Percentiles rank a stretch among this genome's conserved stretches.
These are phyloP conservation scores for Isotomurus palustris DNA, from an alignment of 2,888 invertebrate species.

Conservation along the genomic window DNA sequence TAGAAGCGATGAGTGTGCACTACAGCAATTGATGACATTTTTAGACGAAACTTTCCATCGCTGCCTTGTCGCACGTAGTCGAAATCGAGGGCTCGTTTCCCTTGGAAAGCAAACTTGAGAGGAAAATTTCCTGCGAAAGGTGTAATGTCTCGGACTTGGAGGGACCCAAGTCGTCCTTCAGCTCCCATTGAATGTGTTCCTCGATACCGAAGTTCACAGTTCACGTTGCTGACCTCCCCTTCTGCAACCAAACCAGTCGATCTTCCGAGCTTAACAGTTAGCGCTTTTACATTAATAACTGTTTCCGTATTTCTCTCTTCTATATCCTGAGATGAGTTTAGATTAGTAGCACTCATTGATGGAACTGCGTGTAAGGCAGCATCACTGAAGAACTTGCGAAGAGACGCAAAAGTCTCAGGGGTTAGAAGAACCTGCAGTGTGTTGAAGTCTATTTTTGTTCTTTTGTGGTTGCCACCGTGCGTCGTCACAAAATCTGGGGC, in stretches of 20 bases:
- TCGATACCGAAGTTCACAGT: constrained; percentile 34
- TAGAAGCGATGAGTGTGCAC: constrained; percentile 92
- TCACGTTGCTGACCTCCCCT: constrained; percentile 37
- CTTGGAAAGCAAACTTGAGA: constrained; percentile 45
- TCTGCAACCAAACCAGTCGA: constrained; percentile 30
- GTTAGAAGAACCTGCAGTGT: constrained; percentile 71
- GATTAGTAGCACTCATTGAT: neutral
- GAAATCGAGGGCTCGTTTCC: constrained; percentile 65
- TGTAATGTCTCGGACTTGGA: constrained; percentile 40
- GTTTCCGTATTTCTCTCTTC: constrained; percentile 43
- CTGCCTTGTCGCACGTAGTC: constrained; percentile 39
- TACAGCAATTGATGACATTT: constrained; percentile 87
- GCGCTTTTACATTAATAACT: constrained; percentile 38
- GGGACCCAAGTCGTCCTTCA: constrained; percentile 40
- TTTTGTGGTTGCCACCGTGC: constrained; percentile 61
- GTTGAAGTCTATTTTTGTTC: constrained; percentile 79
- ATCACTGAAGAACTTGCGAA: constrained; percentile 42
- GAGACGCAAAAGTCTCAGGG: constrained; percentile 38
- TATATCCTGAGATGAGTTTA: neutral
- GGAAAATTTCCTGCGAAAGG: constrained; percentile 38
- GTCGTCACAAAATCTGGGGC: constrained; percentile 62
- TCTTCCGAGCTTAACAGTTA: constrained; percentile 35
- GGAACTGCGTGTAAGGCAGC: constrained; percentile 23
- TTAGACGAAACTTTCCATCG: constrained; percentile 67
- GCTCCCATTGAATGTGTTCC: constrained; percentile 40